Evolutionary conservation across 2,797 vertebrate genomes (phyloP).

Genomic region (Crypturellus tataupa): DNA sequence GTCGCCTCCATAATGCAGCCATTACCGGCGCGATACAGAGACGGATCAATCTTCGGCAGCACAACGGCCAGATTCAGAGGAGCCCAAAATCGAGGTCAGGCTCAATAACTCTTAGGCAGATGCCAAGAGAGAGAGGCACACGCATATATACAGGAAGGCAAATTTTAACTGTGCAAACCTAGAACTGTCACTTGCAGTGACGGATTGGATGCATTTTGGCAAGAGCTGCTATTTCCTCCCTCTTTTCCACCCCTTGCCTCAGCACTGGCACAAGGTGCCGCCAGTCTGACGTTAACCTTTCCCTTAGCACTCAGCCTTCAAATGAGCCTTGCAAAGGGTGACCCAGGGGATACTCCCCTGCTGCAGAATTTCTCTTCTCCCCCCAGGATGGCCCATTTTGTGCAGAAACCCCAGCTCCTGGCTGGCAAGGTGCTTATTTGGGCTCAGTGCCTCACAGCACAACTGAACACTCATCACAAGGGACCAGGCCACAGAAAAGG

Average conservation of each 20-base stretch:
- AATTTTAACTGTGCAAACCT: slow-evolving; percentile 45
- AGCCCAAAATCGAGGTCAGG: slow-evolving; percentile 55
- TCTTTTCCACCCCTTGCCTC: neutral
- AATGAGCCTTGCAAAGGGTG: neutral
- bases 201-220: neutral
- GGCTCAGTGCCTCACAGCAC: rapidly evolving
- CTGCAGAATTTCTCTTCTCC: neutral
- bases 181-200: slow-evolving; percentile 12
- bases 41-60: slow-evolving; percentile 71
- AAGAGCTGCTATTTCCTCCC: slow-evolving; percentile 17
- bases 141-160: neutral
- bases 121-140: neutral
- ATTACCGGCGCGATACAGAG: slow-evolving; percentile 68
- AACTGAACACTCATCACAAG: neutral
- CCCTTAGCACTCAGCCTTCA: neutral
- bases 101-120: slow-evolving; percentile 17
- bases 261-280: neutral
- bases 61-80: slow-evolving; percentile 41
- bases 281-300: neutral
- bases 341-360: neutral
- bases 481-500: neutral
- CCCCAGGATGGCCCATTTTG: rapidly evolving
- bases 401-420: neutral
- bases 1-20: slow-evolving; percentile 79
- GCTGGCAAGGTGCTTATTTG: neutral